phyloP scores from a whole-genome alignment of 2,888 invertebrate species.

The Polymixis flavicincta region DNA sequence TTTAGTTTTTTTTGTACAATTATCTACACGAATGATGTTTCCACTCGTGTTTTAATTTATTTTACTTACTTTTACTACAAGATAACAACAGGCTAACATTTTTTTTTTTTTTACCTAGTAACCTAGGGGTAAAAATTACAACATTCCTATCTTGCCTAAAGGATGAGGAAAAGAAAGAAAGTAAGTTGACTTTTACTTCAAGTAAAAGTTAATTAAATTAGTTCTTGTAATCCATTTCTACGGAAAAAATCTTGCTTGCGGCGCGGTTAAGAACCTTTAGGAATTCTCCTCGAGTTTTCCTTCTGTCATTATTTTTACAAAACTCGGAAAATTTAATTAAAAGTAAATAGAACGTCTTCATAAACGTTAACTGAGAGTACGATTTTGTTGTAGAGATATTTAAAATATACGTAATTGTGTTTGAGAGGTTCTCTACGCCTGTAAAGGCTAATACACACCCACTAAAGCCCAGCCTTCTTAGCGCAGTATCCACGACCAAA shows the following conservation, averaged over 20 bases:
- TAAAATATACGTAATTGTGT: not conserved
- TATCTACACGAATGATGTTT: not conserved
- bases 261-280: not conserved
- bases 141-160: not conserved
- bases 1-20: not conserved
- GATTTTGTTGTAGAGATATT: not conserved
- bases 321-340: conserved; percentile 6
- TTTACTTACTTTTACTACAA: not conserved
- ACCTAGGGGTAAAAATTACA: not conserved
- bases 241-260: conserved; percentile 1
- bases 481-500: not conserved
- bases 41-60: not conserved
- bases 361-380: not conserved
- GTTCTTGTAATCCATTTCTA: conserved; percentile 18
- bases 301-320: conserved; percentile 3
- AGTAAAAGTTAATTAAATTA: conserved; percentile 29
- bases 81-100: not conserved
- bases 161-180: not conserved
- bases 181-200: conserved; percentile 5
- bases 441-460: not conserved
- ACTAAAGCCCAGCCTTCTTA: not conserved
- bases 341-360: conserved; percentile 10
- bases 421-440: not conserved
- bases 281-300: not conserved
- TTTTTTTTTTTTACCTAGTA: not conserved